Evolutionary conservation across 1,140 invertebrate species (phyloP).

Genomic region (Propsilocerus akamusi): DNA sequence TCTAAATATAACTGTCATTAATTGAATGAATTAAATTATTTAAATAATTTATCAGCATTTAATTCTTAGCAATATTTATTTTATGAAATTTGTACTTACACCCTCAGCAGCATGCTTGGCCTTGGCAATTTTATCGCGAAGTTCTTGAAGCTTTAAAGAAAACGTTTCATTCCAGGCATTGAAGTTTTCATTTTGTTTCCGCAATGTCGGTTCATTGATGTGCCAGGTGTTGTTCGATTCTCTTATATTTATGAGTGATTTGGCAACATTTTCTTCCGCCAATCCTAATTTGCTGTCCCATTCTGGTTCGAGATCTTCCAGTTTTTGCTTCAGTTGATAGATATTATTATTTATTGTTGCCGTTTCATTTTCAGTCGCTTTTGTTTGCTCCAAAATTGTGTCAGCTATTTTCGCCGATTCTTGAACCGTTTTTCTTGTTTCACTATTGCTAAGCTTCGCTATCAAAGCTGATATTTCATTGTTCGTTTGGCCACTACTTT

Average conservation of each 20-base stretch:
- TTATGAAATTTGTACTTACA: slow-evolving; percentile 31
- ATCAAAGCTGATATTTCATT: slow-evolving; percentile 27
- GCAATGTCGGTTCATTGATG: slow-evolving; percentile 26
- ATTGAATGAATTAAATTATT: too few relatives aligned
- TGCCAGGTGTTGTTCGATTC: slow-evolving; percentile 28
- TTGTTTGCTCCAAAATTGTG: slow-evolving; percentile 26
- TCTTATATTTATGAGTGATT: slow-evolving; percentile 18
- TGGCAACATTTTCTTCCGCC: slow-evolving; percentile 21
- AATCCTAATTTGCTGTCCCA: slow-evolving; percentile 30
- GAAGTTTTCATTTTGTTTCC: slow-evolving; percentile 34
- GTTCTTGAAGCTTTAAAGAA: slow-evolving; percentile 36
- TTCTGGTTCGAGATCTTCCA: slow-evolving; percentile 31
- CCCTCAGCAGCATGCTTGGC: slow-evolving; percentile 63
- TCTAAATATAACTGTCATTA: too few relatives aligned
- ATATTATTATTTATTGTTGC: slow-evolving; percentile 27
- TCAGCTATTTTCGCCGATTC: slow-evolving; percentile 25
- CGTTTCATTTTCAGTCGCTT: slow-evolving; percentile 29
- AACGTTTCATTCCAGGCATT: slow-evolving; percentile 38
- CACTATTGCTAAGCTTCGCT: slow-evolving; percentile 12
- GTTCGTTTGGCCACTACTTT: slow-evolving; percentile 29
- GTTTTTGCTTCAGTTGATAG: slow-evolving; percentile 28
- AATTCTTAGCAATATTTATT: not conserved
- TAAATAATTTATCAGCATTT: too few relatives aligned
- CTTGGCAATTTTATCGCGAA: slow-evolving; percentile 53
- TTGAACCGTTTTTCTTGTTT: slow-evolving; percentile 17